These are phyloP conservation scores for Globodera ellingtonae DNA, from an alignment of 1,140 invertebrate genomes.

Conservation along the genomic window DNA sequence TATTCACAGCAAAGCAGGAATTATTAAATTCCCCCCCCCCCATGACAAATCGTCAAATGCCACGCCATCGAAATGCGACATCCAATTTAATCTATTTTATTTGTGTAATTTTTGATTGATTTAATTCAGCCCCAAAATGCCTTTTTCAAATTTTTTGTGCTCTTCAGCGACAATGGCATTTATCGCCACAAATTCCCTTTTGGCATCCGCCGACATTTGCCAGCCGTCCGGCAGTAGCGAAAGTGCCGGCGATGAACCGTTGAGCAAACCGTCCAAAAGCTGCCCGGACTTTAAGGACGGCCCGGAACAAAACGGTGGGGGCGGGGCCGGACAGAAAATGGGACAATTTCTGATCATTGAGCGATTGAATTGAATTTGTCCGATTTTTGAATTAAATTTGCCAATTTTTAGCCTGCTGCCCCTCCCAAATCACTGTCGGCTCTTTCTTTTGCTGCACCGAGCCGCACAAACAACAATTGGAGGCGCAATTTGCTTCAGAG, in stretches of 20 bases:
- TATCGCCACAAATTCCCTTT: conserved; percentile 6
- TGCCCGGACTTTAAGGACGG: conserved; percentile 32
- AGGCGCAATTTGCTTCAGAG: conserved; percentile 22
- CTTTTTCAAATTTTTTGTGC: conserved; percentile 1
- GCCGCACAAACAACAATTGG: conserved; percentile 18
- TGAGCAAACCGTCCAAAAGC: conserved; percentile 19
- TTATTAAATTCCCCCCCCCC: too few relatives aligned
- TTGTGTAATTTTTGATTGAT: neutral
- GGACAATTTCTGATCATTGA: neutral
- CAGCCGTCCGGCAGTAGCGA: neutral
- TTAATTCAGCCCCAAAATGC: neutral
- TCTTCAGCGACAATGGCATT: neutral
- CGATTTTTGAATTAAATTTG: neutral
- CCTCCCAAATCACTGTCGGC: conserved; percentile 26
- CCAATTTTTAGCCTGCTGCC: conserved; percentile 20
- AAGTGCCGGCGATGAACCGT: neutral
- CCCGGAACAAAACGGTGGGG: conserved; percentile 17
- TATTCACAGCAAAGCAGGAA: too few relatives aligned
- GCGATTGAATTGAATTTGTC: neutral
- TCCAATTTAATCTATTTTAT: neutral
- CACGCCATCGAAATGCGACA: too few relatives aligned
- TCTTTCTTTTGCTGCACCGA: conserved; percentile 27
- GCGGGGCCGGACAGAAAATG: too few relatives aligned
- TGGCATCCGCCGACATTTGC: conserved; percentile 8
- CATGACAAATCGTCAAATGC: too few relatives aligned